Conservation (phyloP, 2,888 invertebrate genomes). For the Ethmia dodecea region DNA sequence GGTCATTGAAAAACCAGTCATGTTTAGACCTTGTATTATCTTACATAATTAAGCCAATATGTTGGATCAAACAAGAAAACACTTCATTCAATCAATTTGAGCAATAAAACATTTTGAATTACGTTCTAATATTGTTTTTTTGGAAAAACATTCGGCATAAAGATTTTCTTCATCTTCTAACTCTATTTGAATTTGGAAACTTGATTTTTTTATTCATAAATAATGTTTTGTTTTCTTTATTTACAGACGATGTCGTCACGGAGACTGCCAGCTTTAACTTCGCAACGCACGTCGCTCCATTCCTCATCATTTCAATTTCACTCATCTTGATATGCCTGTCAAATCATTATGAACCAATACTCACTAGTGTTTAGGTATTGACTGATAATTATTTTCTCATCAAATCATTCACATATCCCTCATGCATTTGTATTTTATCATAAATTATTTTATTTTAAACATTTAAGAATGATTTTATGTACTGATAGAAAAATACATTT, state of each 20-base stretch:
- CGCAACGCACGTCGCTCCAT: conserved; percentile 31
- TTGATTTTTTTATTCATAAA: conserved; percentile 3
- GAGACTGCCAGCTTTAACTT: conserved; percentile 35
- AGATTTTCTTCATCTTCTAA: no score
- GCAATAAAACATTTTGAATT: neutral
- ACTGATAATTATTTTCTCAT: conserved; percentile 50
- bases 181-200: no score
- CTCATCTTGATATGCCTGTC: conserved; percentile 17
- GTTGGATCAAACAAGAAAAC: conserved; percentile 25
- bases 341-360: conserved; percentile 41
- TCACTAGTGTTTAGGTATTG: conserved; percentile 56
- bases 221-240: conserved; percentile 26
- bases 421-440: conserved; percentile 59
- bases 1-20: conserved; percentile 39
- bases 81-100: conserved; percentile 18
- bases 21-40: conserved; percentile 49
- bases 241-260: conserved; percentile 47
- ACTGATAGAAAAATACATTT: conserved; percentile 7
- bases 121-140: neutral
- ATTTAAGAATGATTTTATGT: conserved; percentile 11
- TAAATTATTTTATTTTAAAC: conserved; percentile 37
- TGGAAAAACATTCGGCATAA: neutral
- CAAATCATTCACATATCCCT: conserved; percentile 52
- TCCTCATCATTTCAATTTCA: conserved; percentile 12
- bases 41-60: conserved; percentile 45